phyloP scores from a whole-genome alignment of 1,140 invertebrate genomes.

The Drosophila chauvacae region DNA sequence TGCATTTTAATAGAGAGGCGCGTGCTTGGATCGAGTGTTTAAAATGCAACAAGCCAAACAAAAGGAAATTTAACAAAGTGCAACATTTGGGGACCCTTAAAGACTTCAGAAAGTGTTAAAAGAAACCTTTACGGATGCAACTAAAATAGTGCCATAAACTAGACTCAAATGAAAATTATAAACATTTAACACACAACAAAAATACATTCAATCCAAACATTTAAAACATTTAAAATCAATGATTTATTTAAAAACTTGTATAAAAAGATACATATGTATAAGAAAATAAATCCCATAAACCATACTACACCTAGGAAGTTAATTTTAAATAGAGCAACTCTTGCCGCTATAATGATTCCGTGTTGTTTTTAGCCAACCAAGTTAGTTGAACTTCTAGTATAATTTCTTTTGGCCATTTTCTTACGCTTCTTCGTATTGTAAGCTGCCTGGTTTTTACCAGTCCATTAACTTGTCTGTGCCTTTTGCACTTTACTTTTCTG shows the following conservation, averaged over 20 bases:
- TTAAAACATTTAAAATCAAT: neutral
- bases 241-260: neutral
- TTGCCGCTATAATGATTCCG: constrained; percentile 22
- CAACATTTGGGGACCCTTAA: constrained; percentile 15
- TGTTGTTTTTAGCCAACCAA: constrained; percentile 30
- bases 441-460: constrained; percentile 59
- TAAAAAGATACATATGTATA: neutral
- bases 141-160: neutral
- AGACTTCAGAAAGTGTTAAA: neutral
- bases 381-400: constrained; percentile 56
- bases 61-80: constrained; percentile 23
- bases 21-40: constrained; percentile 47
- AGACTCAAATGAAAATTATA: neutral
- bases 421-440: constrained; percentile 25
- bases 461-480: constrained; percentile 79
- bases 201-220: neutral
- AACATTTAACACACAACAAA: neutral
- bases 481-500: constrained; percentile 73
- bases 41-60: constrained; percentile 3
- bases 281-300: neutral
- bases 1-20: constrained; percentile 51
- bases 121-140: neutral
- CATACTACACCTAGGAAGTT: neutral
- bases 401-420: constrained; percentile 33
- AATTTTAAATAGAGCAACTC: constrained; percentile 12